Percentiles rank a stretch among this genome's conserved stretches.
Conservation (phyloP, 30 jellyfish, hydroid and myxozoan species). For the Rhopilema esculentum region DNA sequence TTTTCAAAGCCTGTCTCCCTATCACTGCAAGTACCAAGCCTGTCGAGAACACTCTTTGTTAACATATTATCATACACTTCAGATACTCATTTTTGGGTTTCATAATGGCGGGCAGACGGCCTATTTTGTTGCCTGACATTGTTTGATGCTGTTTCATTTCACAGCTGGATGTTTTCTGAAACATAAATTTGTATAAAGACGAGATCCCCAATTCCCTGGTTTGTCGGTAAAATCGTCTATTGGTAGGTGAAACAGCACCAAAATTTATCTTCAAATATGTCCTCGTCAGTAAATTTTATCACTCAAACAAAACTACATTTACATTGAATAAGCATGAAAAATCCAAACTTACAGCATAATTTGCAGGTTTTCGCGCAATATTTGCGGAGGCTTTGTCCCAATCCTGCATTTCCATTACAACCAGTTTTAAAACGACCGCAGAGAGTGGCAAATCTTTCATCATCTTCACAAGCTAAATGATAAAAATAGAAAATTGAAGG, state of each 20-base stretch:
- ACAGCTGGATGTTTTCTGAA: neutral
- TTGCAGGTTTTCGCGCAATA: slow-evolving; percentile 73
- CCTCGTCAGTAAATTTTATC: too few species aligned
- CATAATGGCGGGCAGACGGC: neutral
- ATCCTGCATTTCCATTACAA: slow-evolving; percentile 62
- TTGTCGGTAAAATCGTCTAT: too few species aligned
- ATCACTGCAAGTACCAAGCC: neutral
- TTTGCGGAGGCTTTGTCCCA: slow-evolving; percentile 67
- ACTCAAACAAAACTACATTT: too few species aligned
- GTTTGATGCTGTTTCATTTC: too few species aligned
- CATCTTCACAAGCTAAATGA: slow-evolving; percentile 72
- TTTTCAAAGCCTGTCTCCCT: neutral
- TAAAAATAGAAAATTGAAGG: neutral
- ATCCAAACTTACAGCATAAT: slow-evolving; percentile 78
- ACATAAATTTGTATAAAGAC: too few species aligned
- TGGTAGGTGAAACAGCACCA: too few species aligned
- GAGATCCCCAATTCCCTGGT: too few species aligned
- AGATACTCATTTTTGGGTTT: neutral
- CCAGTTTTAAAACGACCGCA: slow-evolving; percentile 68
- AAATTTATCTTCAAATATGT: too few species aligned
- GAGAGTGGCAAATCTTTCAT: slow-evolving; percentile 37
- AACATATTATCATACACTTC: neutral
- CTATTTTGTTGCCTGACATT: too few species aligned
- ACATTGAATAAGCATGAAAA: too few species aligned
- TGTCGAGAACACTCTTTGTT: neutral